Conservation (phyloP, 2,888 invertebrate genomes). For the Bombyx huttoni region DNA sequence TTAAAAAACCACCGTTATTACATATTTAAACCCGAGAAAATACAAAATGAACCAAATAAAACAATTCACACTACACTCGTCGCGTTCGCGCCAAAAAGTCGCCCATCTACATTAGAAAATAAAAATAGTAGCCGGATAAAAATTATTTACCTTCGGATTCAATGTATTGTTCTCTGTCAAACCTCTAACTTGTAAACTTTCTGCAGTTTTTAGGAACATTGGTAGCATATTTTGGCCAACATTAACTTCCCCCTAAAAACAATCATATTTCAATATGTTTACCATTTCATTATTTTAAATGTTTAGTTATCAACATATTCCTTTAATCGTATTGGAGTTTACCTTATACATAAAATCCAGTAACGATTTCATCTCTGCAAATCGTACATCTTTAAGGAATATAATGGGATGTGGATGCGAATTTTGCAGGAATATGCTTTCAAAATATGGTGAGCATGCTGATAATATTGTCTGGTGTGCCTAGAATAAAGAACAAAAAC, state of each 20-base stretch:
- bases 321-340: constrained; percentile 9
- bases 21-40: too few species aligned
- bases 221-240: constrained; percentile 92
- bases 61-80: not conserved
- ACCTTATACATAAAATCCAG: constrained; percentile 95
- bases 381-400: constrained; percentile 92
- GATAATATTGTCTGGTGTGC: constrained; percentile 95
- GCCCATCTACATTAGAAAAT: not conserved
- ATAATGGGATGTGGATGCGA: constrained; percentile 92
- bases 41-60: not conserved
- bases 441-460: constrained; percentile 95
- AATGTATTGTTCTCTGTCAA: constrained; percentile 87
- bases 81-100: not conserved
- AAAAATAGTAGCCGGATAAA: too few species aligned
- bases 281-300: constrained; percentile 1
- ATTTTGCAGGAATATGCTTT: constrained; percentile 91
- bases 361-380: constrained; percentile 89
- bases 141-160: constrained; percentile 60
- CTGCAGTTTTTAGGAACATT: constrained; percentile 92
- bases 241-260: constrained; percentile 82
- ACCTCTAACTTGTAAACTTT: constrained; percentile 90
- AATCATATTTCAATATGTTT: constrained; percentile 4
- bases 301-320: constrained; percentile 1
- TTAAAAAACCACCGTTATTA: too few species aligned
- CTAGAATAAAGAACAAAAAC: constrained; percentile 55